Base-by-base conservation (phyloP, 2,797 vertebrate species). In the Hafferia zeledoni region DNA sequence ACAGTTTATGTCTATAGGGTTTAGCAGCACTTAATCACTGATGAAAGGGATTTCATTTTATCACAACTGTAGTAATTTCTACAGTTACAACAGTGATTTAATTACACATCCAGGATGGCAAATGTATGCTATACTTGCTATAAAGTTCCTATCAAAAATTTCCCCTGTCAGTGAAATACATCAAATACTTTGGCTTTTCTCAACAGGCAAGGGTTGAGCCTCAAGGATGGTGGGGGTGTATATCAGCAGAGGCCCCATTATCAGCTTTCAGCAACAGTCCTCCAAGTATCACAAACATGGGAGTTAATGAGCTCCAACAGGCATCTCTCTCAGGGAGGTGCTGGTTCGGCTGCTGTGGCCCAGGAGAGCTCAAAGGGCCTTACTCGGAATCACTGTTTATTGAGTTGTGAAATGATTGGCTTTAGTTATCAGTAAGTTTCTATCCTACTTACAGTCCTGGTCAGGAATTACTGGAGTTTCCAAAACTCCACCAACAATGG, bases 281-380 rank as follows among this genome's bases (percentile, higher is more conserved):
- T 65, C 28, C 24, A 46, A 52, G 13, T 20, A 14, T 25, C 5
- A 9, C 23, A 39, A 30, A n/a, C 0, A 0, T 8, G 39, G 44
- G 33, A 52, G 11, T 15, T 46, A 28, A 46, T 0, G 0, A 52
- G 24, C n/a, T 80, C 31, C 43, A 57, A 53, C 27, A 28, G 22
- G 6, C 7, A 6, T n/a, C 50, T 44, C 27, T n/a, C n/a, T 39
- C 46, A 72, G 68, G 5, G 10, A 44, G 16, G 28, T 12, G 17
- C 60, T 65, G n/a, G 37, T 39, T 72, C 39, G n/a, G 43, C 20
- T 41, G 17, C 28, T 46, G 24, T 2, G 7, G 20, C 33, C 13
- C 11, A 17, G 33, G 30, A 63, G 37, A 65, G 39, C 17, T 59
- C 19, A 65, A 65, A 17, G 28, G 11, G 44, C 24, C 13, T 39